phyloP scores from a whole-genome alignment of 2,797 vertebrate species.

The Gambelia wislizenii region DNA sequence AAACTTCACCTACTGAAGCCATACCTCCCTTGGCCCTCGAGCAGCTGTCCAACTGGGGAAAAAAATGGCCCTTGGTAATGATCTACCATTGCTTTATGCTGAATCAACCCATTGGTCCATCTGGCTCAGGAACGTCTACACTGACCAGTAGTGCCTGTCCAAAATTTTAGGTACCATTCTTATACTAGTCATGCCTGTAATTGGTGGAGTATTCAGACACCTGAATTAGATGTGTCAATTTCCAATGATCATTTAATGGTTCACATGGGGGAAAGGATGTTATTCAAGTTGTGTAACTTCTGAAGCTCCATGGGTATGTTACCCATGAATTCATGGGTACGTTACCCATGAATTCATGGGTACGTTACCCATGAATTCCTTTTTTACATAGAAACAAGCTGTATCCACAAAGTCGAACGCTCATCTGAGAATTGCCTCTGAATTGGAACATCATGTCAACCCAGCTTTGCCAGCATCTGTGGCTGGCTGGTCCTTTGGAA shows the following conservation, averaged over 20 bases:
- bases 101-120: neutral
- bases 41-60: too few species aligned
- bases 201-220: neutral
- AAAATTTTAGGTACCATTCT: neutral
- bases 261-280: neutral
- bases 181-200: neutral
- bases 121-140: neutral
- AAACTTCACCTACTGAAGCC: too few species aligned
- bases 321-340: too few species aligned
- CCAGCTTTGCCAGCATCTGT: constrained; percentile 35
- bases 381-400: neutral
- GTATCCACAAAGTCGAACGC: neutral
- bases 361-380: neutral
- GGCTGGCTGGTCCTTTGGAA: constrained; percentile 53
- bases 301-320: neutral
- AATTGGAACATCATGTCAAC: constrained; percentile 22
- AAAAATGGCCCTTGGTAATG: too few species aligned
- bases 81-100: too few species aligned
- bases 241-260: neutral
- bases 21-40: too few species aligned
- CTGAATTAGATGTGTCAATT: neutral
- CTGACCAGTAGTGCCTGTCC: too few species aligned
- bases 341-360: too few species aligned
- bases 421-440: constrained; percentile 5
- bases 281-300: neutral